Conservation (phyloP, 1,140 invertebrate genomes). For the Calephelis virginiensis region DNA sequence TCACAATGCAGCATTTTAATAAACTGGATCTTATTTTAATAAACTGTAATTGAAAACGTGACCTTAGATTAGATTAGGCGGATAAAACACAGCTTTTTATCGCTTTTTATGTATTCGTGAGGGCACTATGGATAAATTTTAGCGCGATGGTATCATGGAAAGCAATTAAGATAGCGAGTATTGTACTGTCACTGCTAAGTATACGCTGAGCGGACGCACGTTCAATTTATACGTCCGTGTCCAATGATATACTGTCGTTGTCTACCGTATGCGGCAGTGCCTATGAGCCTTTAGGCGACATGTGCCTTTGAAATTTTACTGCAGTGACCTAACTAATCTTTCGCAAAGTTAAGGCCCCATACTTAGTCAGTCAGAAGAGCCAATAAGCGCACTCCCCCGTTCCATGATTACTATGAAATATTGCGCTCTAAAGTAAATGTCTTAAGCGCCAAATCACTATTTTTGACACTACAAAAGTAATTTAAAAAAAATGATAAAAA, state of each 20-base stretch:
- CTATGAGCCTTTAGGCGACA: constrained; percentile 4
- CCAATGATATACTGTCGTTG: constrained; percentile 35
- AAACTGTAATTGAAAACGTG: too few relatives aligned
- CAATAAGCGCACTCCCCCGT: too few relatives aligned
- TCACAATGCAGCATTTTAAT: too few relatives aligned
- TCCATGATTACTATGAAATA: too few relatives aligned
- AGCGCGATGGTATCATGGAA: constrained; percentile 56
- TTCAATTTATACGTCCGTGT: constrained; percentile 48
- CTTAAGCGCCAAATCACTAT: too few relatives aligned
- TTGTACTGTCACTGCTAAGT: constrained; percentile 56
- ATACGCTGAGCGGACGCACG: constrained; percentile 40
- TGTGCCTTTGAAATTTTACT: constrained; percentile 5
- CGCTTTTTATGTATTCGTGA: constrained; percentile 37
- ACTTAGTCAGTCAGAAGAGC: too few relatives aligned
- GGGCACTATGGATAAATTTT: constrained; percentile 24
- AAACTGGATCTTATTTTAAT: too few relatives aligned
- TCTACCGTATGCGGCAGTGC: constrained; percentile 7
- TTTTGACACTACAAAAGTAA: too few relatives aligned
- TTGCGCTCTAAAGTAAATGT: too few relatives aligned
- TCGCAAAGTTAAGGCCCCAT: neutral
- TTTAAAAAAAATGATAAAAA: too few relatives aligned
- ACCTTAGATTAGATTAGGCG: neutral
- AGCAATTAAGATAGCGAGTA: constrained; percentile 71
- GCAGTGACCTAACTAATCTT: neutral
- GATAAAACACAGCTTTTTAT: constrained; percentile 41